phyloP scores from a whole-genome alignment of 2,888 invertebrate species.

The Dicycla oo region DNA sequence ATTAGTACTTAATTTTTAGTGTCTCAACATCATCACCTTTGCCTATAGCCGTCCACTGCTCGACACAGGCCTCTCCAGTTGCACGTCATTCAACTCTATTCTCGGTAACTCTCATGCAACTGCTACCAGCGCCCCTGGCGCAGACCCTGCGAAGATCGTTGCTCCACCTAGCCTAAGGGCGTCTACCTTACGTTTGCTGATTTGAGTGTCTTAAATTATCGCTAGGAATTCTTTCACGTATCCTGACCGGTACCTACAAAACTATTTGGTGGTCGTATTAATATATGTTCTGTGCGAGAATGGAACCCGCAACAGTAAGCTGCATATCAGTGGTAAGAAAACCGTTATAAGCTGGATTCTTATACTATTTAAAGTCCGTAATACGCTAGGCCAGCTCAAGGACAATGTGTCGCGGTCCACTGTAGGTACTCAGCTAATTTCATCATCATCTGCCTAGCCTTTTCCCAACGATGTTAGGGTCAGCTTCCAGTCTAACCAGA shows the following conservation, averaged over 20 bases:
- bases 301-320: not conserved
- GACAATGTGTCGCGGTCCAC: not conserved
- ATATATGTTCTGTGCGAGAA: not conserved
- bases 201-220: too few relatives aligned
- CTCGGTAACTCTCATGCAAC: not conserved
- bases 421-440: not conserved
- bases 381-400: not conserved
- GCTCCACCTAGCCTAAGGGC: too few relatives aligned
- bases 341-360: not conserved
- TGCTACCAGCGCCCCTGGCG: not conserved
- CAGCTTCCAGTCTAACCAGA: too few relatives aligned
- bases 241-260: not conserved
- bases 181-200: too few relatives aligned
- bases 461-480: too few relatives aligned
- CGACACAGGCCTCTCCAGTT: not conserved
- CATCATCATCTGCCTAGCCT: too few relatives aligned
- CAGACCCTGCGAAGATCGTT: too few relatives aligned
- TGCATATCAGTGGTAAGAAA: not conserved
- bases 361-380: not conserved
- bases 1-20: not conserved
- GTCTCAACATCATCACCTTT: not conserved
- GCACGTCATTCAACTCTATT: not conserved
- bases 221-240: not conserved
- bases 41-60: not conserved
- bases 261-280: not conserved